Evolutionary conservation across 1,140 invertebrate genomes (phyloP), one percentile per base, ranked within the genome.

Genomic region (Achroia grisella): DNA sequence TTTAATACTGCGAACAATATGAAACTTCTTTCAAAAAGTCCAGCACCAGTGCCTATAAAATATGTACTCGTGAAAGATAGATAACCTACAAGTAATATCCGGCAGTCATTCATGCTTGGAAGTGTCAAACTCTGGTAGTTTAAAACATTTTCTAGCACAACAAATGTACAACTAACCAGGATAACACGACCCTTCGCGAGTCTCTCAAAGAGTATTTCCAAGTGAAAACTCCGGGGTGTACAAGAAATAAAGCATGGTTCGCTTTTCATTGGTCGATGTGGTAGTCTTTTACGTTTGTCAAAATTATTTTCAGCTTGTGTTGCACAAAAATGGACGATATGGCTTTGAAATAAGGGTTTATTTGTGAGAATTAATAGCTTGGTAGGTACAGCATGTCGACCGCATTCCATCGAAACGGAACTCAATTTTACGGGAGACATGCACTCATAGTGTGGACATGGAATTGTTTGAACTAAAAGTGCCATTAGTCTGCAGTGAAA

Each of bases 351-450:
- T 39, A 45, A 30, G 36, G 27, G 35, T 44, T 9, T 23, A 23
- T 32, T 47, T 27, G 13, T n/a, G n/a, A 27, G 48, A 13, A 13
- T 27, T 15, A 11, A 23, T 46, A 27, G 31, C 17, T 36, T 42
- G 37, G 17, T 23, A 30, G 29, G 42, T 52, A 47, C 45, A 52
- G 39, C 48, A 52, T 52, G 54, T 64, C 58, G 50, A 47, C 48
- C 44, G 55, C 58, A 62, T 62, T 59, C 53, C 52, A 40, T 56
- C 33, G 51, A 43, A 56, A 62, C 48, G 48, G 49, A 52, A 50
- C 58, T 62, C 52, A 62, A 66, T 66, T 66, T 62, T 59, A 55
- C 62, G 58, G 40, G 47, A 61, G 52, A 61, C 49, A 52, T 59
- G 51, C 52, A 43, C 48, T 56, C 30, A 29, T 44, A 45, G 49